phyloP scores from a whole-genome alignment of 2,888 invertebrate genomes.

The Argyra leucocephala region DNA sequence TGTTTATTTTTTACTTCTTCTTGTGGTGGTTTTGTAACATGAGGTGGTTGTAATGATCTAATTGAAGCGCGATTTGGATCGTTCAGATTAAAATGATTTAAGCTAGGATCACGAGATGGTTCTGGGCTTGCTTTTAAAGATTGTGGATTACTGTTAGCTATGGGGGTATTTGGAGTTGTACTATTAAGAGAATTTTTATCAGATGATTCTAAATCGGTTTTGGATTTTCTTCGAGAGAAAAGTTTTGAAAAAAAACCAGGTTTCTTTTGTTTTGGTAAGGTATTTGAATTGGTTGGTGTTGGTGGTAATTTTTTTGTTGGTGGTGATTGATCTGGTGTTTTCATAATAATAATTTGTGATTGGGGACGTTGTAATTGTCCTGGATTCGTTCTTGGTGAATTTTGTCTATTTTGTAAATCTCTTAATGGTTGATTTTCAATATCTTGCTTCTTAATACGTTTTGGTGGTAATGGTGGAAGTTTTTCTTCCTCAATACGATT shows the following conservation, averaged over 20 bases:
- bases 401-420: slow-evolving; percentile 15
- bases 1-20: slow-evolving; percentile 40
- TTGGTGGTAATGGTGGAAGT: slow-evolving; percentile 72
- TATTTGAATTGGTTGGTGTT: slow-evolving; percentile 37
- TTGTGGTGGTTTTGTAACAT: slow-evolving; percentile 39
- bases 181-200: slow-evolving; percentile 10
- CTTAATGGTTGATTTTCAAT: slow-evolving; percentile 35
- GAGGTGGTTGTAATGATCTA: slow-evolving; percentile 34
- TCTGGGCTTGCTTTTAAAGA: slow-evolving; percentile 24
- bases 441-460: slow-evolving; percentile 55
- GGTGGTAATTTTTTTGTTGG: slow-evolving; percentile 51
- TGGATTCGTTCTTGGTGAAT: slow-evolving; percentile 22
- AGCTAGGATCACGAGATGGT: slow-evolving; percentile 36
- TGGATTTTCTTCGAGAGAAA: slow-evolving; percentile 50
- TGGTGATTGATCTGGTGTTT: slow-evolving; percentile 41
- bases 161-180: neutral
- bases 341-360: slow-evolving; percentile 39
- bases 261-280: slow-evolving; percentile 51
- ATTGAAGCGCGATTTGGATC: slow-evolving; percentile 37
- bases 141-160: slow-evolving; percentile 11
- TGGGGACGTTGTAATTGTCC: slow-evolving; percentile 28
- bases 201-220: slow-evolving; percentile 38
- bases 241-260: slow-evolving; percentile 55
- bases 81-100: slow-evolving; percentile 33
- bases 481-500: slow-evolving; percentile 51